Evolutionary conservation across 1,140 invertebrate genomes (phyloP), one percentile per base, ranked within the genome.

Genomic region (Pissodes strobi): DNA sequence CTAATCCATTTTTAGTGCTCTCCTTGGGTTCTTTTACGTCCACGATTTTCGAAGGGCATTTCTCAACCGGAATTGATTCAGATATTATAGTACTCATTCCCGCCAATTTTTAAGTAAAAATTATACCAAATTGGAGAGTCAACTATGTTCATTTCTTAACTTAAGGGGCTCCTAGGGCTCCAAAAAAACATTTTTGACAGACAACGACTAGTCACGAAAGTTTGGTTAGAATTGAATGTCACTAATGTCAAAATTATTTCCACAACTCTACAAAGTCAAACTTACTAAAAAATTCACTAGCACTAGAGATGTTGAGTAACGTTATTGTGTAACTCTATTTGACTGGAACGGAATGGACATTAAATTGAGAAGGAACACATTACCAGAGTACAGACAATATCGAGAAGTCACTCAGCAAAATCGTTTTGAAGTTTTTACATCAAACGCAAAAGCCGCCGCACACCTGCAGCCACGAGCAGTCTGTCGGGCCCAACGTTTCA

Each of bases 1-100:
- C 49, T 22, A 74, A 51, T 12, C 73, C 73, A 66, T 74, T 73
- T 48, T 68, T 69, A 37, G 25, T 68, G 17, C 61, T 62, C 22
- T 66, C 62, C 41, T 63, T 66, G 17, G 53, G 27, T n/a, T 66
- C 57, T 48, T 48, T 64, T 51, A n/a, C 18, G 21, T 56, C 38
- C 19, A 58, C 45, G 17, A 30, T 27, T 34, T 65, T 65, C 8
- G 53, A 30, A 37, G 49, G 41, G 15, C 61, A 65, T 37, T 65
- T 65, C 17, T 52, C 56, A 1, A 65, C 38, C 5, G 41, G 15
- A 43, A 51, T 58, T 9, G 48, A 12, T 48, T 59, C 63, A n/a
- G 63, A 59, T 18, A 52, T 12, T 15, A 45, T 45, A 5, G 55
- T 52, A 41, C 56, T 65, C 63, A 65, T 65, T 52, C 59, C 48